These are phyloP conservation scores for Hydrocynus forskahlii DNA, from an alignment of 2,797 vertebrate species.

Conservation along the genomic window DNA sequence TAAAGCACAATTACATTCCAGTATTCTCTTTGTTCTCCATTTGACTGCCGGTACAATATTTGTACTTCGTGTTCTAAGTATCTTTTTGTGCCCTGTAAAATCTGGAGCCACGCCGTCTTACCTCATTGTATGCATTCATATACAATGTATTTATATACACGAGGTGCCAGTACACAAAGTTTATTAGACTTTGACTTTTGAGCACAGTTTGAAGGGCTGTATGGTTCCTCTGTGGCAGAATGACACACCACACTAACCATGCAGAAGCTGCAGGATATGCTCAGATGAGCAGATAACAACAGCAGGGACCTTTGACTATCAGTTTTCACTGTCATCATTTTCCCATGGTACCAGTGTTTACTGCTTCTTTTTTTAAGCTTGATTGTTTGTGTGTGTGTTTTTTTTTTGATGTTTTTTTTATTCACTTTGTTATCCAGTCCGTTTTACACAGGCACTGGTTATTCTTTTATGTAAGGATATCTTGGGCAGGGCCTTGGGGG, in stretches of 20 bases:
- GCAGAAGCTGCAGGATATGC: not conserved
- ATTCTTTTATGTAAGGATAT: not conserved
- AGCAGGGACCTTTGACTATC: not conserved
- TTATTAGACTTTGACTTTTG: not conserved
- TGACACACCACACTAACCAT: not conserved
- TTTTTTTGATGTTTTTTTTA: not conserved
- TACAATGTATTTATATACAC: no score
- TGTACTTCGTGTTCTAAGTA: no score
- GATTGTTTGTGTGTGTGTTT: not conserved
- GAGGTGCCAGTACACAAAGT: not conserved
- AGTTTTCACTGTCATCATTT: not conserved
- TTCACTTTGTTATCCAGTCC: not conserved
- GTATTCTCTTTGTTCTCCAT: no score
- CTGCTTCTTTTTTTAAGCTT: no score
- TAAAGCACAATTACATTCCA: no score
- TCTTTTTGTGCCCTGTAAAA: no score
- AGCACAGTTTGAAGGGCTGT: not conserved
- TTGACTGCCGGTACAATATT: no score
- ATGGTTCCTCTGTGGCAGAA: not conserved
- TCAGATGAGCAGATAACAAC: not conserved
- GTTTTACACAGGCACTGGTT: not conserved
- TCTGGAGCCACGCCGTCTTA: no score
- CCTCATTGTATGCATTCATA: no score
- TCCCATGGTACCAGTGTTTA: no score
- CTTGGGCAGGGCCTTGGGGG: conserved; percentile 2